A percentile compares a stretch with the other conserved stretches of the same genome.
These are phyloP conservation scores for Steinernema scapterisci DNA, from an alignment of 2,888 invertebrate genomes.

Conservation along the genomic window DNA sequence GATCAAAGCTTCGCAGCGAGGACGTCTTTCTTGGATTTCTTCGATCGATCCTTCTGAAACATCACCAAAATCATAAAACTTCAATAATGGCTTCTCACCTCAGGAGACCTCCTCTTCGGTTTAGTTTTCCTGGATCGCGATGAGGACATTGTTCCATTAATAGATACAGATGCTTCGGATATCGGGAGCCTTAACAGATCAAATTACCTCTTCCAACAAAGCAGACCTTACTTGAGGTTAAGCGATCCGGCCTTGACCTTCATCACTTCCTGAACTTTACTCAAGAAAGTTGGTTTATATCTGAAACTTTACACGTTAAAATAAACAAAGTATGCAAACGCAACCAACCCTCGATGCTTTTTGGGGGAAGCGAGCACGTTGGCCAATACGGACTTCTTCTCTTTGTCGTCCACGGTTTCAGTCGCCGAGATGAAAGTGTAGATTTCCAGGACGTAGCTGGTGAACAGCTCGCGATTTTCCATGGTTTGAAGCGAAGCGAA, in stretches of 20 bases:
- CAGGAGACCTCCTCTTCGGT: too few relatives aligned
- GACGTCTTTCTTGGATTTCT: too few relatives aligned
- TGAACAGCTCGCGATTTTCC: constrained; percentile 9
- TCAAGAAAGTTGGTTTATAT: background rate
- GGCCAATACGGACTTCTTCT: background rate
- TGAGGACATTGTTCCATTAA: background rate
- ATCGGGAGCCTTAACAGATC: background rate
- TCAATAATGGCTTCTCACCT: too few relatives aligned
- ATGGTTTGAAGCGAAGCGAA: constrained; percentile 2
- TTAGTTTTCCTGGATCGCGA: too few relatives aligned
- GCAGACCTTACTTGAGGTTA: background rate
- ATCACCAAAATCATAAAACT: too few relatives aligned
- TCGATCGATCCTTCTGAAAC: too few relatives aligned
- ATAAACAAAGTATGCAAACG: too few relatives aligned
- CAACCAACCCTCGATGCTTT: too few relatives aligned
- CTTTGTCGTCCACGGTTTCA: constrained; percentile 15
- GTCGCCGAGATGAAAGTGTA: constrained; percentile 28
- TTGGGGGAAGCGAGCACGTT: background rate
- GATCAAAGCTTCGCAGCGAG: too few relatives aligned
- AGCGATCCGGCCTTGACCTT: background rate
- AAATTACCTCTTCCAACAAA: background rate
- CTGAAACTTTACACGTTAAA: background rate
- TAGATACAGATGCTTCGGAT: background rate
- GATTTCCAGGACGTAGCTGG: constrained; percentile 4
- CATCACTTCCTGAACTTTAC: background rate